A percentile compares a stretch with the other conserved stretches of the same genome.
These are phyloP conservation scores for Microdon myrmicae DNA, from an alignment of 2,888 invertebrate species.

Conservation along the genomic window DNA sequence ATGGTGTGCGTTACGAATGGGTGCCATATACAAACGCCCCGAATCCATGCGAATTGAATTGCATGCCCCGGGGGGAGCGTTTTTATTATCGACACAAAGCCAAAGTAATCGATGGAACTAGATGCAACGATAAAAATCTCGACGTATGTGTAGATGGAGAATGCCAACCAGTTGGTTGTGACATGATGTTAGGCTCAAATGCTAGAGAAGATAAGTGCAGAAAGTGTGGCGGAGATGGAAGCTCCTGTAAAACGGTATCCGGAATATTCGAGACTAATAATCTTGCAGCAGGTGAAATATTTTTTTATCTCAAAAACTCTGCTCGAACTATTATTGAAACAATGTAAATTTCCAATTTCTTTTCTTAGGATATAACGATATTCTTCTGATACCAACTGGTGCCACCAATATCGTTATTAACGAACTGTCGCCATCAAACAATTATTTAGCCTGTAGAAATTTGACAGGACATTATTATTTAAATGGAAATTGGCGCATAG, in stretches of 20 bases:
- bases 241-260: conserved; percentile 82
- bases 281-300: conserved; percentile 75
- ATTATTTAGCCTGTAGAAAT: conserved; percentile 90
- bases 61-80: conserved; percentile 90
- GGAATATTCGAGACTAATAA: conserved; percentile 79
- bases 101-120: conserved; percentile 85
- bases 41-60: conserved; percentile 94
- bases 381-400: conserved; percentile 89
- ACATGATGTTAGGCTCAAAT: conserved; percentile 90
- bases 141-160: conserved; percentile 95
- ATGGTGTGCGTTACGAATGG: conserved; percentile 86
- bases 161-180: conserved; percentile 94
- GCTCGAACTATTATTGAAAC: not conserved
- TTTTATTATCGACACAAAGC: conserved; percentile 89
- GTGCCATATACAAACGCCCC: conserved; percentile 87
- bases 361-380: conserved; percentile 87
- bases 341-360: not conserved
- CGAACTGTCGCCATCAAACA: conserved; percentile 84
- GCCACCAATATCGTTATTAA: conserved; percentile 88
- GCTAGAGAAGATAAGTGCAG: conserved; percentile 90
- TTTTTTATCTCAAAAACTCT: not conserved
- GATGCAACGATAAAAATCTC: conserved; percentile 82
- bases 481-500: conserved; percentile 95
- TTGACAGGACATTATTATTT: conserved; percentile 85
- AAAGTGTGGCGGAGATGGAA: conserved; percentile 91